Evolutionary conservation across 2,113 vertebrate genomes (phyloP).

Genomic region (Mesocricetus auratus): DNA sequence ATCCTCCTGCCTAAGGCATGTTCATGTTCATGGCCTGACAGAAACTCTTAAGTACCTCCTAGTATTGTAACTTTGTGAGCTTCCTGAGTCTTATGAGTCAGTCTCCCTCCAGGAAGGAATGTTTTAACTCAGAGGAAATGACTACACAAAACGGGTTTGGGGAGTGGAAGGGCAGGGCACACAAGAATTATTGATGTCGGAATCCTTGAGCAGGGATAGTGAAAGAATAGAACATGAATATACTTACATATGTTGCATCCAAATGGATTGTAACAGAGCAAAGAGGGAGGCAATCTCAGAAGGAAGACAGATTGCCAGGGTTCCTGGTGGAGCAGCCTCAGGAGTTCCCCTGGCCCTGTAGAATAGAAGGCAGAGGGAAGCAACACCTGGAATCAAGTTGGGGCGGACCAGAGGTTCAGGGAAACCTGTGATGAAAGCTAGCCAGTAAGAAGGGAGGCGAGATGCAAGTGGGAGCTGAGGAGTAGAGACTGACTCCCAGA

Average conservation of each 20-base stretch:
- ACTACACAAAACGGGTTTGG: too few relatives aligned
- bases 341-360: neutral
- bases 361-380: neutral
- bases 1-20: neutral
- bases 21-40: neutral
- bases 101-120: neutral
- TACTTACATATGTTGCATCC: neutral
- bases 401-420: neutral
- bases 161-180: neutral
- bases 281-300: neutral
- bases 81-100: neutral
- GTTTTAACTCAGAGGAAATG: conserved; percentile 1
- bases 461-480: neutral
- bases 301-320: neutral
- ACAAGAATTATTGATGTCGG: neutral
- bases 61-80: neutral
- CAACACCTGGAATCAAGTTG: neutral
- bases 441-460: neutral
- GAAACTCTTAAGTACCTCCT: neutral
- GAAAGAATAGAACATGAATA: neutral
- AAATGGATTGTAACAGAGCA: too few relatives aligned
- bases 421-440: neutral
- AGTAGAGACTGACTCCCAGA: neutral
- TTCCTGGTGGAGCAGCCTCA: neutral
- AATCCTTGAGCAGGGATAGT: neutral